phyloP scores from a whole-genome alignment of 2,113 vertebrate species.

The Ciconia boyciana region DNA sequence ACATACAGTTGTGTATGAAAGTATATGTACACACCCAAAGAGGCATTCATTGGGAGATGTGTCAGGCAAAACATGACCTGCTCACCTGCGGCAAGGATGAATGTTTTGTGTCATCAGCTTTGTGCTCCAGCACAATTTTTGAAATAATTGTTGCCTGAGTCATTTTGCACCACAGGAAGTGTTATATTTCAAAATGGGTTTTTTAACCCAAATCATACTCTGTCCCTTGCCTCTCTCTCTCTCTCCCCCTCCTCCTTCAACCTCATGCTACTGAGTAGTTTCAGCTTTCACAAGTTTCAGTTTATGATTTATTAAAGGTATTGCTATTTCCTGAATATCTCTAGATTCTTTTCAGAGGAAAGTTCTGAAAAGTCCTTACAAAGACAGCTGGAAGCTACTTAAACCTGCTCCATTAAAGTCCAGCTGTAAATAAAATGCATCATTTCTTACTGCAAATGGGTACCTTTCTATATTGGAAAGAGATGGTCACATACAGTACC shows the following conservation, averaged over 20 bases:
- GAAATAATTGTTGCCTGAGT: background rate
- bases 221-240: background rate
- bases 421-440: background rate
- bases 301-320: slow-evolving; percentile 43
- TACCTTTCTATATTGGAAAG: background rate
- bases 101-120: background rate
- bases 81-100: background rate
- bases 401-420: background rate
- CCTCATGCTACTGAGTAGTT: background rate
- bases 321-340: slow-evolving; percentile 33
- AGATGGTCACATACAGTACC: background rate
- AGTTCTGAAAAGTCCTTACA: slow-evolving; percentile 31
- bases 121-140: background rate
- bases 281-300: slow-evolving; percentile 2
- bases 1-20: background rate
- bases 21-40: background rate
- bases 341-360: slow-evolving; percentile 12
- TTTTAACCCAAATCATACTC: background rate
- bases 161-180: background rate
- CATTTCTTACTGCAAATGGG: background rate
- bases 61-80: background rate
- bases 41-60: background rate
- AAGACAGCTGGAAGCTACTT: slow-evolving; percentile 29
- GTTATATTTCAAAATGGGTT: background rate
- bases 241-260: background rate